Evolutionary conservation across 2,888 invertebrate genomes (phyloP), one percentile per base, ranked within the genome.

Genomic region (Tenthredo scrophulariae): DNA sequence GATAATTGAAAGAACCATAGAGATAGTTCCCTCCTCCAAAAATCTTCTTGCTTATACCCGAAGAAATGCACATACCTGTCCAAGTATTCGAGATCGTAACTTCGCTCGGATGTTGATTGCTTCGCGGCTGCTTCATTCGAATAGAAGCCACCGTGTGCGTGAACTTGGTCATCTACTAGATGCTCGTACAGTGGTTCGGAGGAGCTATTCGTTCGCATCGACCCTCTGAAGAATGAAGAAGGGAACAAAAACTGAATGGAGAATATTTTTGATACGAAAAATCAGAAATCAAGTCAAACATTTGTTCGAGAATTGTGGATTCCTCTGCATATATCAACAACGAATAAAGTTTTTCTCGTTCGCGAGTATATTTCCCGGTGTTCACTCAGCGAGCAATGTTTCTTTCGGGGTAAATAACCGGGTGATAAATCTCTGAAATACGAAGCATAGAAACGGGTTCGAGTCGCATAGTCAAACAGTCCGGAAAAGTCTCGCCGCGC

Each of bases 151-250:
- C 90, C 91, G 86, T 91, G 89, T 79, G 89, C 83, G 75, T 87
- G 89, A 79, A 91, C 89, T 87, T 91, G 90, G 74, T 91, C 90
- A 87, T 92, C 92, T 85, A 92, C 88, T 84, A 93, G 88, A 85
- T 91, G 93, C 88, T 93, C 93, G 88, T 91, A 93, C 85, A 91
- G 90, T 84, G 92, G 90, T 83, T 90, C 89, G 65, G 90, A 87
- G 18, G 89, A 82, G 22, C 4, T 10, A 67, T 82, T 82, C 46
- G n/a, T 22, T 13, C 26, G 40, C 43, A 54, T 80, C 74, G 50
- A 50, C 15, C 13, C 58, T 7, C 79, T 79, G 79, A 40, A 54
- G 2, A 54, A 54, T 54, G 7, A 18, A 70, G 37, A 70, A 70
- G 26, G 6, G 9, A 15, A 50, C 3, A 13, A 10, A 26, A 62